Base-by-base conservation (phyloP, 2,797 vertebrate species). In the Geotrypetes seraphini region DNA sequence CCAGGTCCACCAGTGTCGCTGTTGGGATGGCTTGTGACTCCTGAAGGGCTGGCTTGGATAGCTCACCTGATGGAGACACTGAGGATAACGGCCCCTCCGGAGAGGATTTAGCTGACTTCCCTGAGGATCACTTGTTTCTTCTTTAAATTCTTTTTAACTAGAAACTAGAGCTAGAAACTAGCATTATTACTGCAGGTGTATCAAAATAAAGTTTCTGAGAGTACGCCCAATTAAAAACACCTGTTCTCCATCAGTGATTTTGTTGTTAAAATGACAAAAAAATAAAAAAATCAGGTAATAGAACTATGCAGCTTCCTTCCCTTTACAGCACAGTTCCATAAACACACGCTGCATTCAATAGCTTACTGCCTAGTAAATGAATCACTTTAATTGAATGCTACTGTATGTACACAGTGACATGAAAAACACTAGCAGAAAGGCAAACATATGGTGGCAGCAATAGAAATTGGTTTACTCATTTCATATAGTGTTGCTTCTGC, bases 351-450 rank as follows among this genome's bases (percentile, higher is more conserved):
- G 53, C 21, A 47, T 42, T 43, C 47, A 46, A 68, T 58, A 61
- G 68, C 55, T 47, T 60, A 53, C 71, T 75, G 81, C 78, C 75
- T 64, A 61, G 78, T 71, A 81, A 86, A 90, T 85, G 87, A 89
- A 88, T 91, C 84, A 85, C 78, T 86, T 81, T 87, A 88, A 91
- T 83, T 89, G 78, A 85, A 86, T 73, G 78, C 83, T 89, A 46
- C 43, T 46, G 43, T 46, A 75, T 83, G 87, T 89, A 91, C 88
- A 91, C 80, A 90, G 69, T 53, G 75, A 84, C 79, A 74, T 76
- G 75, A 66, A 79, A 84, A 89, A 71, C 69, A 67, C 60, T 73
- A 73, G 81, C 78, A 85, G 79, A 81, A 84, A 81, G 66, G 30
- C 28, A 63, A 78, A 80, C 86, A 88, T 65, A 85, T 84, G 83